phyloP scores from a whole-genome alignment of 2,113 vertebrate species.

The Apodemus speciosus region DNA sequence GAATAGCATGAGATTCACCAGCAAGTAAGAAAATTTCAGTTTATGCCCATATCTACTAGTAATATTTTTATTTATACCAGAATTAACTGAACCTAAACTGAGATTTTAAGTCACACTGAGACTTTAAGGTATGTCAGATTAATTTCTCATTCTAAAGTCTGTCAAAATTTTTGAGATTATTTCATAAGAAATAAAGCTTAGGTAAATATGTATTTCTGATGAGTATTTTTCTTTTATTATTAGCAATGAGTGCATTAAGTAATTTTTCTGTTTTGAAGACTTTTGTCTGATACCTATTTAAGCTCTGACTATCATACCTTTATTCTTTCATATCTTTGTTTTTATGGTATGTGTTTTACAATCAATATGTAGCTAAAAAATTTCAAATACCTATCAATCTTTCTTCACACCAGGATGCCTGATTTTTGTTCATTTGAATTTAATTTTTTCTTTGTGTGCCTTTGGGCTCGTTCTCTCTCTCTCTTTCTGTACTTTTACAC shows the following conservation, averaged over 20 bases:
- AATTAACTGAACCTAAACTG: constrained; percentile 31
- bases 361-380: neutral
- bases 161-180: neutral
- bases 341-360: neutral
- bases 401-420: neutral
- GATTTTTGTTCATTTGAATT: neutral
- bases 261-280: neutral
- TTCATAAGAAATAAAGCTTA: neutral
- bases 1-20: constrained; percentile 2
- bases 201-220: neutral
- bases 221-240: neutral
- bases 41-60: neutral
- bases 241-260: neutral
- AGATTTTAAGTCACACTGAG: neutral
- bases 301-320: neutral
- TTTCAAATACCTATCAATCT: neutral
- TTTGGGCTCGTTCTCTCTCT: neutral
- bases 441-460: neutral
- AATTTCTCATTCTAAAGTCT: neutral
- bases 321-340: neutral
- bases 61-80: neutral
- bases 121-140: neutral
- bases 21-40: neutral
- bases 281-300: neutral
- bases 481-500: neutral